Evolutionary conservation across 2,797 vertebrate genomes (phyloP).

Genomic region (Brachyalestes nurse): DNA sequence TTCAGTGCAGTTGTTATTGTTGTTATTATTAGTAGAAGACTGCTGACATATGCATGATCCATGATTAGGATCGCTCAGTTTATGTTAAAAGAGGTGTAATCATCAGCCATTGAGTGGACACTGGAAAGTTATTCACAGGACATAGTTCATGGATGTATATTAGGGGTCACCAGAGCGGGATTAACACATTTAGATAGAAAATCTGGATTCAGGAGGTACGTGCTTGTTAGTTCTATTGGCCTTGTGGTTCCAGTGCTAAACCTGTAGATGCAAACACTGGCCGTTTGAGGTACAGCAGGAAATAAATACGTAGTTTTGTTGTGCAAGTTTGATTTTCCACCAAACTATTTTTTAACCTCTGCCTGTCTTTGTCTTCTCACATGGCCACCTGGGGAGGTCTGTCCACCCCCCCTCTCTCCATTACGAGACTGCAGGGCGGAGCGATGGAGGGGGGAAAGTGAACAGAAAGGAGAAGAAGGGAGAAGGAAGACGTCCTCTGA

Average conservation of each 20-base stretch:
- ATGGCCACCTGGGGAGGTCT: background rate
- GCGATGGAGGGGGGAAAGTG: background rate
- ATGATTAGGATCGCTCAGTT: too few species aligned
- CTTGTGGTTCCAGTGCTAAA: background rate
- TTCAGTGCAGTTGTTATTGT: too few species aligned
- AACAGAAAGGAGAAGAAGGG: background rate
- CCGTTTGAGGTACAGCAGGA: background rate
- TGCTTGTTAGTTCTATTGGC: too few species aligned
- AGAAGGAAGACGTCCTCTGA: constrained; percentile 20
- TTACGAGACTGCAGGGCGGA: background rate
- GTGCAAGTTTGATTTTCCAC: background rate
- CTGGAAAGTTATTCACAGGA: too few species aligned
- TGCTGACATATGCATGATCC: too few species aligned
- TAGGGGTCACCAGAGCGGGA: too few species aligned
- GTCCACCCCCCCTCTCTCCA: background rate
- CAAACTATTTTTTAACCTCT: background rate
- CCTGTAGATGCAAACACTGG: background rate
- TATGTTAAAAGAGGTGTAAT: too few species aligned
- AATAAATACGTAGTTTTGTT: background rate
- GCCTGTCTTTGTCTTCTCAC: background rate
- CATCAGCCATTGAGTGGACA: too few species aligned
- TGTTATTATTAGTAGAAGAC: too few species aligned
- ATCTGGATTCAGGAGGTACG: too few species aligned
- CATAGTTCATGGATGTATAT: too few species aligned
- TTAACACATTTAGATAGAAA: too few species aligned